Evolutionary conservation across 2,888 invertebrate genomes (phyloP), one percentile per base, ranked within the genome.

Genomic region (Eumacrocentrus americanus): DNA sequence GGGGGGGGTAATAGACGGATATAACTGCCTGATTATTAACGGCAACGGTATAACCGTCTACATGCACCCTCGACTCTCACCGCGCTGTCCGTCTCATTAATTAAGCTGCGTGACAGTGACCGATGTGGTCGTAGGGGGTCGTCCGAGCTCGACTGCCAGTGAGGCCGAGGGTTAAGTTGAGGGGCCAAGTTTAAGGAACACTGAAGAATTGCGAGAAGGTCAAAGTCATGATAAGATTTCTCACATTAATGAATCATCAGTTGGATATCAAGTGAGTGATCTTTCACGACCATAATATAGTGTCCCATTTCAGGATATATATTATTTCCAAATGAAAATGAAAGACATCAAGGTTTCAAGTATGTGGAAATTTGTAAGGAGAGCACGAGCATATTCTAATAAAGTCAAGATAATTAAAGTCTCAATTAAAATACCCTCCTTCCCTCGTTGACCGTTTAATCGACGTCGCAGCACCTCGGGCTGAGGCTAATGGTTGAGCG

Each of bases 31-130:
- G 67, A 67, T 65, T 67, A 67, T 63, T 65, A 66, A 66, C 64
- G 63, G 23, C 12, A 12, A 46, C 12, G 12, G 11, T 11, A 6
- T 46, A 29, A 29, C 9, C 9, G 29, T 29, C 29, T 29, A 5
- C 46, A 23, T 46, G 14, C 22, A 46, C 22, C 23, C 46, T 25
- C 46, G 29, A 29, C 29, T n/a, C 58, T 61, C 64, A 55, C 52
- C 60, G 53, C 60, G 54, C 51, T 66, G 58, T 64, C 64, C 60
- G 56, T 63, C 67, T 66, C 64, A 66, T 68, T 68, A 68, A 68
- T 67, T 67, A 68, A 66, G 63, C 60, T 54, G 52, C 60, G 42
- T 66, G 67, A 68, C 68, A 61, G 66, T 68, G 67, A 68, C 60
- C 64, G 68, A 67, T 68, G 68, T 63, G 68, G 66, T 22, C 23